Base-by-base conservation (phyloP, 1,140 invertebrate genomes). In the Vollenhovia emeryi region DNA sequence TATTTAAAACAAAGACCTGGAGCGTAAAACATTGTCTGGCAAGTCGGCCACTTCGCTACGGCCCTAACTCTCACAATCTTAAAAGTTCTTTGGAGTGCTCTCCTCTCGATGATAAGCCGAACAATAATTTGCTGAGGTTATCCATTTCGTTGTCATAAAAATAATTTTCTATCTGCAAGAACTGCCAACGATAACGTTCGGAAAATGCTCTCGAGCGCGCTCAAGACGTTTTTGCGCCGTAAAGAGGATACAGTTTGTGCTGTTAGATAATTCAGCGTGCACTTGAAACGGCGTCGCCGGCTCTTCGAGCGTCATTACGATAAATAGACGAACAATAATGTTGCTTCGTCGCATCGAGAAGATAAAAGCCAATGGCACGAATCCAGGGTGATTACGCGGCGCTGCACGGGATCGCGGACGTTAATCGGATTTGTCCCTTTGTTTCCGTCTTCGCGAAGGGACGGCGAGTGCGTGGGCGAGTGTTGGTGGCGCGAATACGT, bases 371-470 rank as follows among this genome's bases (percentile, higher is more conserved):
- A 57, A 43, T 33, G 36, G 64, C 24, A 55, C 50, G 33, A 57
- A 69, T 69, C 11, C 76, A 55, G 15, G 43, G 0, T 33, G 75
- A 79, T 79, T 66, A 68, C 60, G 30, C 30, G 18, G 27, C 60
- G 30, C n/a, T n/a, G n/a, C 60, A 11, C 36, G 36, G 9, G 21
- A 71, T 50, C 11, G 36, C n/a, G 15, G 36, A n/a, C 18, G 24
- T 87, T 88, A 87, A 88, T 88, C 86, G 48, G 87, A 88, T 88
- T 88, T 87, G 52, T 45, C 50, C 30, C 50, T 43, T 55, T 73
- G 64, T 73, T 71, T 57, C 24, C 18, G 3, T 33, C 13, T 71
- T 59, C 1, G 7, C 13, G 52, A 57, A 57, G 36, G 40, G 50
- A 40, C 43, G 18, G 50, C 18, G 45, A 57, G n/a, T 50, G 59